These are phyloP conservation scores for Actias luna DNA, from an alignment of 2,888 invertebrate species.

Conservation along the genomic window DNA sequence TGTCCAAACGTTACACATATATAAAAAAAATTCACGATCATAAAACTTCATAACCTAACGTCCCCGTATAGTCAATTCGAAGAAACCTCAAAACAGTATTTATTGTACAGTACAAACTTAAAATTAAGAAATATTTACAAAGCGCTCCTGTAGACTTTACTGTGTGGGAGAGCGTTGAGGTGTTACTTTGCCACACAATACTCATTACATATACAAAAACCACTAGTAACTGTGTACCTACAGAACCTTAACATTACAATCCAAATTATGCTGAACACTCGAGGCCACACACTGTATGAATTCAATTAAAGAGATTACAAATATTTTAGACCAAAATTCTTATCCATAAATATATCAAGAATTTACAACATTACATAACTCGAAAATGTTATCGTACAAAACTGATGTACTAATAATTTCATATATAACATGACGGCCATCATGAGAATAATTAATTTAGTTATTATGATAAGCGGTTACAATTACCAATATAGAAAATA, in stretches of 20 bases:
- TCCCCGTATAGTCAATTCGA: constrained; percentile 35
- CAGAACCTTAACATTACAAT: constrained; percentile 24
- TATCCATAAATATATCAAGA: constrained; percentile 25
- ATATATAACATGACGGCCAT: background rate
- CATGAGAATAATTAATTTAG: background rate
- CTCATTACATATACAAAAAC: constrained; percentile 39
- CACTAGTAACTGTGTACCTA: constrained; percentile 34
- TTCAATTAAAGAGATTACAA: constrained; percentile 33
- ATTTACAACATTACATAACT: constrained; percentile 25
- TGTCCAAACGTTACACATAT: constrained; percentile 76
- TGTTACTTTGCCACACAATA: constrained; percentile 47
- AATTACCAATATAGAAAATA: background rate
- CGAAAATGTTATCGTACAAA: constrained; percentile 14
- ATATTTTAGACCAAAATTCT: constrained; percentile 32
- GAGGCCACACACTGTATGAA: constrained; percentile 50
- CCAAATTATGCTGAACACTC: constrained; percentile 66
- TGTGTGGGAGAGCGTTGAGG: constrained; percentile 36
- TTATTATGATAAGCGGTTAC: background rate
- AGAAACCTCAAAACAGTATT: constrained; percentile 45
- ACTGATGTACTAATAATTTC: background rate
- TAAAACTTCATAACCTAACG: constrained; percentile 28
- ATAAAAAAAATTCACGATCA: constrained; percentile 54
- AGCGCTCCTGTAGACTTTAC: constrained; percentile 61
- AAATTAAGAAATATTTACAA: constrained; percentile 75
- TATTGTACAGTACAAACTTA: constrained; percentile 68